Base-by-base conservation (phyloP, 2,888 invertebrate genomes). In the Rotaria magnacalcarata region DNA sequence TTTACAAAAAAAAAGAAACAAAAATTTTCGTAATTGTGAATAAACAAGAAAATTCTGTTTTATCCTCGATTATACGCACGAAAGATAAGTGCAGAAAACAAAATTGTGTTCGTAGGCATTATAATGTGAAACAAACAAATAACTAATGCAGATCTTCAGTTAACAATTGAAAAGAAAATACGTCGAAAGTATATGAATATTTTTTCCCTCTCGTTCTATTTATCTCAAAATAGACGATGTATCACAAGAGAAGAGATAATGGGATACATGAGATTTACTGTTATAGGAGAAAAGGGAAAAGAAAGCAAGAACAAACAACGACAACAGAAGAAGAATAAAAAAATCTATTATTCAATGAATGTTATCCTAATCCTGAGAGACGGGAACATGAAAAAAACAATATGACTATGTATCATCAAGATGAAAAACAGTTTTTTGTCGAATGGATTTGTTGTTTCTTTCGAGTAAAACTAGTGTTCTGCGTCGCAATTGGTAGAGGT, bases 321-420 rank as follows among this genome's bases (percentile, higher is more conserved):
- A 56, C 4, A 56, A 67, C 2, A 67, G 10, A 67, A 41, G 34
- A 41, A 34, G 67, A 34, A 19, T 34, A 67, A 67, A 27, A 67
- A 19, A 67, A 67, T 19, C 67, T 67, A 67, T 67, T 67, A 34
- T 34, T 67, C 34, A 67, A 67, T 7, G 67, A 67, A 67, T 67
- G 67, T 67, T 67, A 67, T 67, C 67, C 67, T 67, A 67, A 67
- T 67, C 67, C 67, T 67, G 67, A 67, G 67, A 67, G 67, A 67
- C 67, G 16, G 5, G 14, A 34, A 67, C 2, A 67, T 34, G 27
- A 34, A 67, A 34, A 67, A 41, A 67, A 41, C 24, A 50, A 10
- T 24, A 0, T 24, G 56, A 6, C 34, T 14, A 14, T 16, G 34
- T 67, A 67, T 67, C 67, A 67, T 67, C 67, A 34, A 67, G 67